Conservation (phyloP, 2,888 invertebrate species). For the Acronicta psi region DNA sequence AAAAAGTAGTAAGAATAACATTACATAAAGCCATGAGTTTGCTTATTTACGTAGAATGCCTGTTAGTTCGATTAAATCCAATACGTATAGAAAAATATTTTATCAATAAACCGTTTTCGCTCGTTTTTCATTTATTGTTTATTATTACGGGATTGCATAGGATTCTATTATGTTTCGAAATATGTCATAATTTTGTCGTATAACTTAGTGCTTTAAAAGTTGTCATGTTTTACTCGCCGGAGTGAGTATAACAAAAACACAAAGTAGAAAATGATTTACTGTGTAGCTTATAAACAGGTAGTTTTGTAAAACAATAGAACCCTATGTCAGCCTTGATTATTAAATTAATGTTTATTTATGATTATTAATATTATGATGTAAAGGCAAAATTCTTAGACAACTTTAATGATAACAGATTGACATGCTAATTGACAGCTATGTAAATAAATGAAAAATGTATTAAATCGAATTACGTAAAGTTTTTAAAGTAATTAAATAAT, state of each 20-base stretch:
- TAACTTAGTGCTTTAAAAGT: no score
- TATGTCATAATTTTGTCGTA: no score
- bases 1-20: conserved; percentile 61
- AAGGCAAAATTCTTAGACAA: conserved; percentile 47
- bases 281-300: no score
- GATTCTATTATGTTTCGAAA: conserved; percentile 52
- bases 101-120: conserved; percentile 68
- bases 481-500: conserved; percentile 69
- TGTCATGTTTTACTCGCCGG: no score
- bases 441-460: conserved; percentile 58
- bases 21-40: conserved; percentile 69
- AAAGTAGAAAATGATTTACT: no score
- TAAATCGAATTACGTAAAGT: conserved; percentile 56
- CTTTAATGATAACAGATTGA: conserved; percentile 70
- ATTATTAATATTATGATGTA: conserved; percentile 49
- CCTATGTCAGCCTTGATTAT: conserved; percentile 51
- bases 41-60: conserved; percentile 57
- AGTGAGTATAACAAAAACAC: no score
- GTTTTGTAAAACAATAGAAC: conserved; percentile 47
- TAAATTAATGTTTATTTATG: conserved; percentile 51
- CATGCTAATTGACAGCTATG: conserved; percentile 85
- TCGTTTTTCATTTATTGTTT: conserved; percentile 57
- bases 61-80: conserved; percentile 71
- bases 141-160: conserved; percentile 57
- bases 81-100: conserved; percentile 84